Evolutionary conservation across 2,888 invertebrate genomes (phyloP), one percentile per base, ranked within the genome.

Genomic region (Ormyrus rosae): DNA sequence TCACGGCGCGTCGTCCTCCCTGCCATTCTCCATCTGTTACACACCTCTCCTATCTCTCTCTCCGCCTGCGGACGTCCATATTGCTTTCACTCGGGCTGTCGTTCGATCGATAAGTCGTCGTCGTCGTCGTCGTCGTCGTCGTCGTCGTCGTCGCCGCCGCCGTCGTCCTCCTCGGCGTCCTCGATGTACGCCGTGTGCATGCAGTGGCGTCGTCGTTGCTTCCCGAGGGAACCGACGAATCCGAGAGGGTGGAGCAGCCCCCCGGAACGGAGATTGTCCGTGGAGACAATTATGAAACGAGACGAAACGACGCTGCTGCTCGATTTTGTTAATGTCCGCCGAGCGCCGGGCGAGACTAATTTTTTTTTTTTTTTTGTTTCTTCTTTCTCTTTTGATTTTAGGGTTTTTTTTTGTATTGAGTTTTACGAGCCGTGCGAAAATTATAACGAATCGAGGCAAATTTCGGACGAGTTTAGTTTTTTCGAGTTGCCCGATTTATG

Each of bases 61-160:
- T 51, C 19, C 7, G 11, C n/a, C 51, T 58, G n/a, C 34, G 53
- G 61, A 53, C 70, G 48, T 70, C 60, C 65, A 78, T 78, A 67
- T 71, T 78, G 65, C 71, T 78, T 78, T 72, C 71, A 67, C 65
- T 72, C 53, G 77, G 61, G 53, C 34, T 48, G 45, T 45, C 78
- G 65, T 68, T 60, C 55, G 67, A 67, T 78, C 78, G 67, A 73
- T 78, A 78, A 72, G 60, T 78, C 72, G 51, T 71, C 78, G 53
- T 60, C 50, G 19, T 13, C 34, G 51, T 5, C 46, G n/a, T 34
- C 10, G n/a, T 68, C 67, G 8, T 9, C 53, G 8, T 51, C n/a
- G 45, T 6, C 58, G 13, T 5, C 48, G 19, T 9, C 34, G 51
- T 1, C 46, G n/a, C 11, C 10, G n/a, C 60, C 67, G 8, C 6